phyloP scores from a whole-genome alignment of 1,140 invertebrate genomes.

The Cardiocondyla obscurior region DNA sequence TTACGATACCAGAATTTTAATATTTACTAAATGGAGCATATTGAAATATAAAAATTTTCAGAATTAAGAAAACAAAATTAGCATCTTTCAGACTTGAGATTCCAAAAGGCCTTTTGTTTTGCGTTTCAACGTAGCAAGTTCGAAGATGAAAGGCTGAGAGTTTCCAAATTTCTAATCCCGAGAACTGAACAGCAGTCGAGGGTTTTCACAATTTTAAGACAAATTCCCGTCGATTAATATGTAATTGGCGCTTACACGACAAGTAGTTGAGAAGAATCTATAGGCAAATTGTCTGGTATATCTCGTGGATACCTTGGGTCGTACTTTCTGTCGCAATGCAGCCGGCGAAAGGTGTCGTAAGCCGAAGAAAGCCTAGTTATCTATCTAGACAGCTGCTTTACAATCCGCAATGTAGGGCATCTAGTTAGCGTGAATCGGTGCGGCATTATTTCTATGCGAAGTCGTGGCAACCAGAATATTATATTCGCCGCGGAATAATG shows the following conservation, averaged over 20 bases:
- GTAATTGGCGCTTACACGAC: not conserved
- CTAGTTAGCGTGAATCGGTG: slow-evolving; percentile 58
- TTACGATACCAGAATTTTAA: not conserved
- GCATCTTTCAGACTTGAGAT: not conserved
- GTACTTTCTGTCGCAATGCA: slow-evolving; percentile 24
- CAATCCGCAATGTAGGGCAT: slow-evolving; percentile 42
- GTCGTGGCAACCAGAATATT: slow-evolving; percentile 66
- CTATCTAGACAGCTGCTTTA: slow-evolving; percentile 43
- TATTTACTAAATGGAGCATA: not conserved
- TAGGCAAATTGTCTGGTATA: not conserved
- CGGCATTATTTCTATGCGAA: slow-evolving; percentile 63
- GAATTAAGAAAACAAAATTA: not conserved
- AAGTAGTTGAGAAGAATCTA: slow-evolving; percentile 17
- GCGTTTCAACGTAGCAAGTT: not conserved
- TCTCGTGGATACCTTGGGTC: not conserved
- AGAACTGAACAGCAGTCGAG: not conserved
- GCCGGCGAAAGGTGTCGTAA: slow-evolving; percentile 14
- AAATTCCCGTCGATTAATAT: not conserved
- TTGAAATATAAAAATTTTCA: slow-evolving; percentile 10
- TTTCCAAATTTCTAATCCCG: not conserved
- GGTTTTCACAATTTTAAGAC: not conserved
- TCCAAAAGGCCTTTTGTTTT: not conserved
- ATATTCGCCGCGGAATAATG: slow-evolving; percentile 71
- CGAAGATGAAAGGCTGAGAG: not conserved
- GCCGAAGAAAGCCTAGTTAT: slow-evolving; percentile 38